Percentiles rank a stretch among this genome's conserved stretches.
Evolutionary conservation across 2,797 vertebrate species (phyloP).

Genomic region (Microctenopoma steveboyesi): DNA sequence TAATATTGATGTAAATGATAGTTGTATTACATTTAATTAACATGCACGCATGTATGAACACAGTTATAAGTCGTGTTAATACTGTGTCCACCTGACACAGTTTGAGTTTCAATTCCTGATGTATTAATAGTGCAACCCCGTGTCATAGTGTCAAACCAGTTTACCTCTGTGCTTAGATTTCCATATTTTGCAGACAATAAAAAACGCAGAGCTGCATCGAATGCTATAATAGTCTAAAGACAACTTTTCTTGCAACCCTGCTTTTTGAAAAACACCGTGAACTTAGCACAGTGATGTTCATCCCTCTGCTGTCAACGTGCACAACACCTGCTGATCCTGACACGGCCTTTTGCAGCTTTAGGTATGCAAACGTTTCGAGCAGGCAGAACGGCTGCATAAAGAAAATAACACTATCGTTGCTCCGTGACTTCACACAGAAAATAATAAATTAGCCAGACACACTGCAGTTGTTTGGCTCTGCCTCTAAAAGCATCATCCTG

Average conservation of each 20-base stretch:
- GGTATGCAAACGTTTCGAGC: slow-evolving; percentile 21
- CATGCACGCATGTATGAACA: background rate
- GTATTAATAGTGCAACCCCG: slow-evolving; percentile 40
- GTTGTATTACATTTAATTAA: background rate
- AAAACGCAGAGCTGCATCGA: slow-evolving; percentile 13
- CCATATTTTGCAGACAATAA: slow-evolving; percentile 12
- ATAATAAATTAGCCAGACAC: slow-evolving; percentile 1
- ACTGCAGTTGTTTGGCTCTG: slow-evolving; percentile 10
- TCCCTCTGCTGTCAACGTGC: slow-evolving; percentile 18
- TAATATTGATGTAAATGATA: too few relatives aligned
- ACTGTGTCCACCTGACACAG: background rate
- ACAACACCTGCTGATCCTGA: slow-evolving; percentile 13
- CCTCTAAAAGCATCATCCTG: slow-evolving; percentile 11
- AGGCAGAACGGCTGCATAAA: background rate
- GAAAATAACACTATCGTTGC: slow-evolving; percentile 3
- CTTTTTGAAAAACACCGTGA: slow-evolving; percentile 4
- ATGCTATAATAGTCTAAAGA: slow-evolving; percentile 10
- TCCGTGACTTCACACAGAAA: background rate
- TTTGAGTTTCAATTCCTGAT: background rate
- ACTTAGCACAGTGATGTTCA: background rate
- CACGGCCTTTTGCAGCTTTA: slow-evolving; percentile 7
- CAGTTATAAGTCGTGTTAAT: too few relatives aligned
- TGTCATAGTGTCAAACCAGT: background rate
- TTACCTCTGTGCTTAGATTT: background rate
- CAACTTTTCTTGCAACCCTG: slow-evolving; percentile 7